Conservation (phyloP, 2,113 vertebrate genomes). For the Strix uralensis region DNA sequence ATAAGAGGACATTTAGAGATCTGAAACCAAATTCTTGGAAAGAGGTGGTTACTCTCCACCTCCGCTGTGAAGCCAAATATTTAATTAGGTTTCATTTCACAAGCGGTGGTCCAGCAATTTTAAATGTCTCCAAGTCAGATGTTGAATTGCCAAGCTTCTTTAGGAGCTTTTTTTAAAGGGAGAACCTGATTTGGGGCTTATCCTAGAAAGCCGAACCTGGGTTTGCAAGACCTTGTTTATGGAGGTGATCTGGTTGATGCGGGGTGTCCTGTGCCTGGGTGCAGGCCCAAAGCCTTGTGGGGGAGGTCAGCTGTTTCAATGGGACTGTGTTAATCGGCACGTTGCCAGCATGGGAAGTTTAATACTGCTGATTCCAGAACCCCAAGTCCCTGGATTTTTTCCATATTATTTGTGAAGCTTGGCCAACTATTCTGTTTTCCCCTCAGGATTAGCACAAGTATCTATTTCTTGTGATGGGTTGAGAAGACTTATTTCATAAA, state of each 20-base stretch:
- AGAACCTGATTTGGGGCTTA: neutral
- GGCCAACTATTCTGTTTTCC: conserved; percentile 34
- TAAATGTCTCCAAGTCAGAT: neutral
- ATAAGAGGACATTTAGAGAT: neutral
- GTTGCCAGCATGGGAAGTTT: neutral
- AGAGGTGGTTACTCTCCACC: neutral
- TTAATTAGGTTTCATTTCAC: conserved; percentile 42
- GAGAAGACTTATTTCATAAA: neutral
- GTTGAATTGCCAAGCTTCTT: neutral
- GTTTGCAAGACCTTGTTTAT: neutral
- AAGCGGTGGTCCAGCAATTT: conserved; percentile 13
- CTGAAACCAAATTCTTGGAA: conserved; percentile 35
- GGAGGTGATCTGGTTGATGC: neutral
- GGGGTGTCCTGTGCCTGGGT: neutral
- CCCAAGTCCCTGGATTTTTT: conserved; percentile 43
- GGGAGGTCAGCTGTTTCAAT: neutral
- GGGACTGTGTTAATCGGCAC: neutral
- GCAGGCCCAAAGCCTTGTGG: neutral
- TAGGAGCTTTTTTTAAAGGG: neutral
- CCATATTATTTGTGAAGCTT: conserved; percentile 38
- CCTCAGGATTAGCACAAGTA: conserved; percentile 3
- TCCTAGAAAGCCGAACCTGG: neutral
- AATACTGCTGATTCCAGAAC: neutral
- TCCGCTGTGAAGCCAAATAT: conserved; percentile 16
- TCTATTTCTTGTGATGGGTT: conserved; percentile 26